Conservation (phyloP, 2,113 vertebrate genomes). For the Synchiropus splendidus region DNA sequence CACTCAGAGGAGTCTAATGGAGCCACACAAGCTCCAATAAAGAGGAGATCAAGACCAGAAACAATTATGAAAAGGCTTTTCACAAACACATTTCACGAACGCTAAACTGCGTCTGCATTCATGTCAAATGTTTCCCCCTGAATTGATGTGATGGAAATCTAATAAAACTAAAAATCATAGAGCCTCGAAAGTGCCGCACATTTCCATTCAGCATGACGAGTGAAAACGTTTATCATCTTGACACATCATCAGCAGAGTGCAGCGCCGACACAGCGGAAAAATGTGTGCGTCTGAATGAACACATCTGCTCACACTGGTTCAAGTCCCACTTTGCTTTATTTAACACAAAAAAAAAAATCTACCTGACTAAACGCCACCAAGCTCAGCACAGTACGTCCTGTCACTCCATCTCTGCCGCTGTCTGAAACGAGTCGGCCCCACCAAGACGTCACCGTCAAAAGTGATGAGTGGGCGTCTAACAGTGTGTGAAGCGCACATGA, state of each 20-base stretch:
- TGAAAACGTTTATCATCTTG: conserved; percentile 37
- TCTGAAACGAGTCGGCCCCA: conserved; percentile 26
- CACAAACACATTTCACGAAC: too few species aligned
- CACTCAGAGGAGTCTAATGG: too few species aligned
- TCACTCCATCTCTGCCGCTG: conserved; percentile 24
- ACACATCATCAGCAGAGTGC: conserved; percentile 33
- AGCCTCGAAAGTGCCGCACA: conserved; percentile 13
- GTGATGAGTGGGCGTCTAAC: conserved; percentile 52
- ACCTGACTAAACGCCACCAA: conserved; percentile 11
- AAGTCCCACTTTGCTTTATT: conserved; percentile 16
- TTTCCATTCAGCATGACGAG: conserved; percentile 19
- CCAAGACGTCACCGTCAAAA: conserved; percentile 42
- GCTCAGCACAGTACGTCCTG: conserved; percentile 8
- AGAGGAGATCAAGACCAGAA: too few species aligned
- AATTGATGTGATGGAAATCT: conserved; percentile 19
- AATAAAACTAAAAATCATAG: conserved; percentile 13
- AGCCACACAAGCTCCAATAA: too few species aligned
- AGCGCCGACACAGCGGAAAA: background rate
- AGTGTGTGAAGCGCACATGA: conserved; percentile 55
- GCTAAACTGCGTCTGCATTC: too few species aligned
- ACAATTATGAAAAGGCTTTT: too few species aligned
- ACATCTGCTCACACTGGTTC: too few species aligned
- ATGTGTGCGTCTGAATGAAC: conserved; percentile 3
- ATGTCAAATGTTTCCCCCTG: conserved; percentile 5
- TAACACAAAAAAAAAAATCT: conserved; percentile 7